phyloP scores from a whole-genome alignment of 2,888 invertebrate species.

The Pyrrhia umbra region DNA sequence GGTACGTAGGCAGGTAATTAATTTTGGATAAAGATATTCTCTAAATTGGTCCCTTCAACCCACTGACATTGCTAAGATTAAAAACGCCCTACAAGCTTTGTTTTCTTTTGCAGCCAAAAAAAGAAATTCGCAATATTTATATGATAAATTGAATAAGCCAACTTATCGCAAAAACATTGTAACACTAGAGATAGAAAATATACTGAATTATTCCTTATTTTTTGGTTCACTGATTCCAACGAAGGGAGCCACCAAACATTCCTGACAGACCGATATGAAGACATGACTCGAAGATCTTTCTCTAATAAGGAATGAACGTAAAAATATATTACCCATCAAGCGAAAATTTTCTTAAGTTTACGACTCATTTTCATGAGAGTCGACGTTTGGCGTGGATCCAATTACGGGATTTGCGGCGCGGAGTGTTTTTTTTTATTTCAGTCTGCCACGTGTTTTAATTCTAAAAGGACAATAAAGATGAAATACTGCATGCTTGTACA shows the following conservation, averaged over 20 bases:
- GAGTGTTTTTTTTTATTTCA: slow-evolving; percentile 60
- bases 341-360: slow-evolving; percentile 65
- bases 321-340: slow-evolving; percentile 64
- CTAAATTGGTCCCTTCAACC: too few species aligned
- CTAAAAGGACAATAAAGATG: slow-evolving; percentile 43
- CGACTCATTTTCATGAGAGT: slow-evolving; percentile 63
- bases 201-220: slow-evolving; percentile 62
- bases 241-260: slow-evolving; percentile 49
- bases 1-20: not conserved
- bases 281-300: slow-evolving; percentile 49
- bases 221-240: slow-evolving; percentile 60
- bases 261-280: slow-evolving; percentile 61
- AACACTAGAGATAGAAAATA: slow-evolving; percentile 44
- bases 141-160: slow-evolving; percentile 50
- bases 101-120: slow-evolving; percentile 16
- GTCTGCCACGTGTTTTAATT: slow-evolving; percentile 45
- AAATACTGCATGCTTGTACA: slow-evolving; percentile 29
- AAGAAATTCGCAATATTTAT: slow-evolving; percentile 30
- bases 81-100: too few species aligned
- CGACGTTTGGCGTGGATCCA: slow-evolving; percentile 62
- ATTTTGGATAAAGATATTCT: too few species aligned
- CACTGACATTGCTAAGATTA: too few species aligned
- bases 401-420: slow-evolving; percentile 60
- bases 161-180: slow-evolving; percentile 50
- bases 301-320: slow-evolving; percentile 61